Conservation (phyloP, 1,140 invertebrate species). For the Lepeophtheirus salmonis region DNA sequence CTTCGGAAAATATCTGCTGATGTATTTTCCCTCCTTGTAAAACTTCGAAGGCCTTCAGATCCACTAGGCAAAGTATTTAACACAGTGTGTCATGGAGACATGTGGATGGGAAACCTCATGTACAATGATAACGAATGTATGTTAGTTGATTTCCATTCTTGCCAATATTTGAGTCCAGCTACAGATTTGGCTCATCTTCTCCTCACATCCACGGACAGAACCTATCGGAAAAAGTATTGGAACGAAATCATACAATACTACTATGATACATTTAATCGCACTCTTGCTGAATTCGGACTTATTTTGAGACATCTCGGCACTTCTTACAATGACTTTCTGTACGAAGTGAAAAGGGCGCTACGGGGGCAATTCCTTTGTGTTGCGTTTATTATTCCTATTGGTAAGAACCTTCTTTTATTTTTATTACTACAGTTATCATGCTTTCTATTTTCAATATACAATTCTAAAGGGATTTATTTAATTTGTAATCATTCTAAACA, state of each 20-base stretch:
- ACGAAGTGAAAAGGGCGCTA: constrained; percentile 12
- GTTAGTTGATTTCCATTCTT: constrained; percentile 9
- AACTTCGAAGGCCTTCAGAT: constrained; percentile 9
- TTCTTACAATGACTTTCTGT: constrained; percentile 14
- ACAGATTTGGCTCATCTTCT: constrained; percentile 14
- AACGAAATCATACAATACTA: constrained; percentile 13
- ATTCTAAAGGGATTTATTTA: too few relatives aligned
- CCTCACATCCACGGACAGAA: constrained; percentile 1
- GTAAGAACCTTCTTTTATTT: constrained; percentile 2
- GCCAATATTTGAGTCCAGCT: constrained; percentile 8
- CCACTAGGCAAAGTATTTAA: constrained; percentile 10
- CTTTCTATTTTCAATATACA: not conserved
- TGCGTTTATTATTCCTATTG: constrained; percentile 15
- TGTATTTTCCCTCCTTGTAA: constrained; percentile 12
- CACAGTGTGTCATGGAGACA: constrained; percentile 16
- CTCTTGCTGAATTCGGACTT: constrained; percentile 13
- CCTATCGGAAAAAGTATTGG: constrained; percentile 10
- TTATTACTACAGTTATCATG: not conserved
- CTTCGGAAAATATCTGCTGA: constrained; percentile 5
- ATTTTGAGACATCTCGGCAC: constrained; percentile 13
- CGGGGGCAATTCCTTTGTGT: constrained; percentile 15
- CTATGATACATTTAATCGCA: constrained; percentile 13
- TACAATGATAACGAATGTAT: constrained; percentile 5
- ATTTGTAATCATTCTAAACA: too few relatives aligned
- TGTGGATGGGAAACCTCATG: constrained; percentile 19